Base-by-base conservation (phyloP, 2,113 vertebrate genomes). In the Pomatostomus ruficeps region DNA sequence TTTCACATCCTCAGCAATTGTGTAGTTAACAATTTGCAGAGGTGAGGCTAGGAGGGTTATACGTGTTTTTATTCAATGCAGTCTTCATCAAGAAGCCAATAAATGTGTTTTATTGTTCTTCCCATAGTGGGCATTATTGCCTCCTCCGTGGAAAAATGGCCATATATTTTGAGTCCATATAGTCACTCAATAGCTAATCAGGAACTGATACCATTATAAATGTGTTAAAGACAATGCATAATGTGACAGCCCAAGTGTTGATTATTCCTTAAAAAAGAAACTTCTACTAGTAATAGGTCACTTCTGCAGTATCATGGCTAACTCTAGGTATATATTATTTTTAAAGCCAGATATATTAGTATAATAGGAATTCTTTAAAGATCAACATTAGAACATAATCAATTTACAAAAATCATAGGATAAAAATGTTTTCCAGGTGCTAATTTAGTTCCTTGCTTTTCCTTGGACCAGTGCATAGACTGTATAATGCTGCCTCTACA, bases 101-200 rank as follows among this genome's bases (percentile, higher is more conserved):
- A 97, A 96, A 96, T 31, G 6, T 94, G 79, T 91, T 97, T 85
- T 96, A 92, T 87, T 86, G 84, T 49, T 85, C 91, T 90, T 68
- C 63, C 58, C 45, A 88, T 14, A 40, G 48, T 2, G 43, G 85
- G 75, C 57, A 95, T 97, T 97, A 97, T 73, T 71, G 52, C 65
- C 35, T 95, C 42, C 59, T 84, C 78, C 71, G 82, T 29, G 45
- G 82, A 72, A 87, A 94, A 97, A 94, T 83, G 68, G 26, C 65
- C 54, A 84, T 94, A 71, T 63, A 96, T 94, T 96, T 52, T 75
- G 68, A 87, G 93, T 76, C 49, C 73, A 92, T 91, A 77, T 48
- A 92, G 68, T 54, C 82, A 88, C 55, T 91, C 68, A 96, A 87
- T 86, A 93, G 73, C 68, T 97, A 93, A 95, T 94, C 95, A 95